Percentiles rank a stretch among this genome's conserved stretches.
phyloP scores from a whole-genome alignment of 2,888 invertebrate species.

The Drosophila robusta region DNA sequence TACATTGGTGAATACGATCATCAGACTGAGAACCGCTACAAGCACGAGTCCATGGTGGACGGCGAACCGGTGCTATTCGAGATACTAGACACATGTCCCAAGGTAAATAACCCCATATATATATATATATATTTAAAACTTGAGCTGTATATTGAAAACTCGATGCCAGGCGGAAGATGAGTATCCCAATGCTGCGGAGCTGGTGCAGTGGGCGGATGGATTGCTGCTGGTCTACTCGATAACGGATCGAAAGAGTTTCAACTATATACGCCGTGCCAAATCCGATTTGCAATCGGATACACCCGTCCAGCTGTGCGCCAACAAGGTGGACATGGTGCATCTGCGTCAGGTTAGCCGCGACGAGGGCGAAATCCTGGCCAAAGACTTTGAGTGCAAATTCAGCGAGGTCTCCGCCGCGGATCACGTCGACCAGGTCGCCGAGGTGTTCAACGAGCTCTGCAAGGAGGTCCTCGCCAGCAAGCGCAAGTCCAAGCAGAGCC shows the following conservation, averaged over 20 bases:
- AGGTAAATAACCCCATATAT: conserved; percentile 69
- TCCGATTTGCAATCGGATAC: conserved; percentile 89
- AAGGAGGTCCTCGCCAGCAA: conserved; percentile 92
- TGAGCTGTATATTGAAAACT: neutral
- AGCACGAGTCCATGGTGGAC: conserved; percentile 94
- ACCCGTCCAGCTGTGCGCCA: conserved; percentile 94
- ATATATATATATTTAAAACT: neutral
- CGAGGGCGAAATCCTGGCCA: conserved; percentile 94
- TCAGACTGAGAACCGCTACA: conserved; percentile 96
- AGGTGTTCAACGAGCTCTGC: conserved; percentile 94
- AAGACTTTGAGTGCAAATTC: conserved; percentile 95
- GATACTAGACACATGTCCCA: conserved; percentile 94
- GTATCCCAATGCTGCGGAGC: conserved; percentile 89
- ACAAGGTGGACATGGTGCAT: conserved; percentile 96
- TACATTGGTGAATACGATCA: conserved; percentile 98
- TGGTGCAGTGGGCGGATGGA: conserved; percentile 96
- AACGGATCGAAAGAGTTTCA: conserved; percentile 93
- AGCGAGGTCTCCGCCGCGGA: conserved; percentile 95
- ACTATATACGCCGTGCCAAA: conserved; percentile 91
- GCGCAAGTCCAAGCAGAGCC: conserved; percentile 93
- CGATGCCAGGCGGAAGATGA: conserved; percentile 88
- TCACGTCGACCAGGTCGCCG: conserved; percentile 93
- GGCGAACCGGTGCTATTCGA: conserved; percentile 95
- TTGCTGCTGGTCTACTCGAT: conserved; percentile 95
- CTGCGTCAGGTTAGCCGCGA: conserved; percentile 94